These are phyloP conservation scores for Dromas ardeola DNA, from an alignment of 2,113 vertebrate species.

Conservation along the genomic window DNA sequence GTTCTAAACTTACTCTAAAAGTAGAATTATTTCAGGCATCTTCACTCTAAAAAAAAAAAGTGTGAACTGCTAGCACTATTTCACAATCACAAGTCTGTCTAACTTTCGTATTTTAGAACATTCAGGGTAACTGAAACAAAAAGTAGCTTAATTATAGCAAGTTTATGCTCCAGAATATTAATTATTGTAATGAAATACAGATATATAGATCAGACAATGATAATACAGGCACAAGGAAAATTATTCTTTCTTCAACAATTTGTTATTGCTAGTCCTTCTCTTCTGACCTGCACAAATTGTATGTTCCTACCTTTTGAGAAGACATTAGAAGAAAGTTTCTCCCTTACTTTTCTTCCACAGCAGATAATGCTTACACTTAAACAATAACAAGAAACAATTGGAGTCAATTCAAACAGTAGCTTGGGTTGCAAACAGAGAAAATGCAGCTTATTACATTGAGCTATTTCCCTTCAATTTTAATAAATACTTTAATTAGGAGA, in stretches of 20 bases:
- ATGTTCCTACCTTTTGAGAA: neutral
- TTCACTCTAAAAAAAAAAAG: neutral
- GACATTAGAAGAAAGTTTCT: neutral
- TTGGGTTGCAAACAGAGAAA: neutral
- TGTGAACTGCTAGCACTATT: neutral
- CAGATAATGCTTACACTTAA: neutral
- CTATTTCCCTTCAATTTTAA: slow-evolving; percentile 52
- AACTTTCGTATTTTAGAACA: neutral
- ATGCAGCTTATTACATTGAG: neutral
- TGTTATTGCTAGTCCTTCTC: neutral
- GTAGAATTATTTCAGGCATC: neutral
- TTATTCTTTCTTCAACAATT: neutral
- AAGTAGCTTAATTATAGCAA: neutral
- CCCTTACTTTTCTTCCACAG: neutral
- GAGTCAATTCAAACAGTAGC: slow-evolving; percentile 1
- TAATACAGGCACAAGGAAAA: neutral
- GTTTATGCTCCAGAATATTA: neutral
- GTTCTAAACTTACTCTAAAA: neutral
- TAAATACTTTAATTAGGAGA: slow-evolving; percentile 47
- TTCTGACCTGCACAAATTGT: neutral
- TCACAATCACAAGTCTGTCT: neutral
- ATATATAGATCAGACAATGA: neutral
- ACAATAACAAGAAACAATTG: neutral
- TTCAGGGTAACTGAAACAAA: neutral
- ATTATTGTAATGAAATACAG: neutral